Percentiles rank a stretch among this genome's conserved stretches.
phyloP scores from a whole-genome alignment of 2,113 vertebrate species.

The Chaetura pelagica region DNA sequence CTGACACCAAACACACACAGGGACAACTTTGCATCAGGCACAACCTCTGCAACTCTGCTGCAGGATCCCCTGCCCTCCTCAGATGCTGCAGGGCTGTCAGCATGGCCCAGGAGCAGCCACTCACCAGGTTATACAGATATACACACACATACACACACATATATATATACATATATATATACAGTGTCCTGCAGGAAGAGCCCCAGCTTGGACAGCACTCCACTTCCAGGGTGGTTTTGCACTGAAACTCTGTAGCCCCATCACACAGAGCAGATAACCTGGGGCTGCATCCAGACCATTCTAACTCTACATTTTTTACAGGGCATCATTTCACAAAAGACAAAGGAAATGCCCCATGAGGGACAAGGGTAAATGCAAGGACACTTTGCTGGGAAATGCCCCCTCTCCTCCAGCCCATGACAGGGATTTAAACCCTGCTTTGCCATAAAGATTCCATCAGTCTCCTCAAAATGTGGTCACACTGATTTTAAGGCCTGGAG shows the following conservation, averaged over 20 bases:
- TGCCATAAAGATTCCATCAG: not conserved
- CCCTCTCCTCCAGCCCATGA: not conserved
- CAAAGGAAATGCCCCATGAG: fast-evolving
- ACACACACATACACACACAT: no score
- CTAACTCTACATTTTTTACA: not conserved
- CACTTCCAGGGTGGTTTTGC: not conserved
- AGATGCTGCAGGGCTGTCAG: not conserved
- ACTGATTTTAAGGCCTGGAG: not conserved
- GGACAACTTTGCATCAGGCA: fast-evolving
- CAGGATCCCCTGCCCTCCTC: not conserved
- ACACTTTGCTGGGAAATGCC: not conserved
- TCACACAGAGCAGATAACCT: no score
- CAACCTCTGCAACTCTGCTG: not conserved
- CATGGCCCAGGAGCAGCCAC: fast-evolving
- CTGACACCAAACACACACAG: not conserved
- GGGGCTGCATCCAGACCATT: fast-evolving
- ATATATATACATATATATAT: no score
- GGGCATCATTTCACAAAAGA: not conserved
- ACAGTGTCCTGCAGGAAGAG: not conserved
- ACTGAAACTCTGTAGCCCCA: not conserved
- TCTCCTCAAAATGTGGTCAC: fast-evolving
- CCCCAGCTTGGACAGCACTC: not conserved
- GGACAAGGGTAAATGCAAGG: not conserved
- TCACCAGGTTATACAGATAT: no score
- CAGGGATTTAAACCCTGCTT: fast-evolving